phyloP scores from a whole-genome alignment of 2,113 vertebrate genomes.

The Leptosomus discolor region DNA sequence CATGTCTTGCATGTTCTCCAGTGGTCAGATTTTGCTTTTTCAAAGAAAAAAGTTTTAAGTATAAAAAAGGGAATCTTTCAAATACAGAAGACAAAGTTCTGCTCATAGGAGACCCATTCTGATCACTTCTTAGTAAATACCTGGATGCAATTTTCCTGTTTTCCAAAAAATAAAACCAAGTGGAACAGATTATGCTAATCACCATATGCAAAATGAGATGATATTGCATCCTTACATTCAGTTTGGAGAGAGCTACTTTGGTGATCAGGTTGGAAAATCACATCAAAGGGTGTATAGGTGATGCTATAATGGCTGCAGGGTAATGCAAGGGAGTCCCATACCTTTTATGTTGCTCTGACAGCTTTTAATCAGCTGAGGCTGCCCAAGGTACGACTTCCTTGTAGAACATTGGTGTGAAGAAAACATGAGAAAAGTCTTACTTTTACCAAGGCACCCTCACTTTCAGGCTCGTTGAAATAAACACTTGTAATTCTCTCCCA shows the following conservation, averaged over 20 bases:
- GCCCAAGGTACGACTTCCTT: background rate
- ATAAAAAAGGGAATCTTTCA: background rate
- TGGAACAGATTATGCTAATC: background rate
- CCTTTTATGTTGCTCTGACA: rapidly evolving
- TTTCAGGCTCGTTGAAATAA: background rate
- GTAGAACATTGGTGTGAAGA: background rate
- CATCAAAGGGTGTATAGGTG: background rate
- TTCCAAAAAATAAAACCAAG: background rate
- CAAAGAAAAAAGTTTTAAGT: background rate
- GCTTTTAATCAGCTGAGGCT: background rate
- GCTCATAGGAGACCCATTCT: background rate
- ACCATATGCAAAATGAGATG: background rate
- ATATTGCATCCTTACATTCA: background rate
- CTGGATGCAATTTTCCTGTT: background rate
- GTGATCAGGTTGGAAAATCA: background rate
- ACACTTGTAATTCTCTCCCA: background rate
- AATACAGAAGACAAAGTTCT: background rate
- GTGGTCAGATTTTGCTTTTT: background rate
- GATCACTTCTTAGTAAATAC: background rate
- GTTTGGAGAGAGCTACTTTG: background rate
- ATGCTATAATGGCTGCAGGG: rapidly evolving
- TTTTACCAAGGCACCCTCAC: background rate
- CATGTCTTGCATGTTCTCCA: background rate
- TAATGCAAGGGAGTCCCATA: too few species aligned
- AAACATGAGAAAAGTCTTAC: background rate